These are phyloP conservation scores for Eumerus sabulonum DNA, from an alignment of 2,888 invertebrate genomes.

Conservation along the genomic window DNA sequence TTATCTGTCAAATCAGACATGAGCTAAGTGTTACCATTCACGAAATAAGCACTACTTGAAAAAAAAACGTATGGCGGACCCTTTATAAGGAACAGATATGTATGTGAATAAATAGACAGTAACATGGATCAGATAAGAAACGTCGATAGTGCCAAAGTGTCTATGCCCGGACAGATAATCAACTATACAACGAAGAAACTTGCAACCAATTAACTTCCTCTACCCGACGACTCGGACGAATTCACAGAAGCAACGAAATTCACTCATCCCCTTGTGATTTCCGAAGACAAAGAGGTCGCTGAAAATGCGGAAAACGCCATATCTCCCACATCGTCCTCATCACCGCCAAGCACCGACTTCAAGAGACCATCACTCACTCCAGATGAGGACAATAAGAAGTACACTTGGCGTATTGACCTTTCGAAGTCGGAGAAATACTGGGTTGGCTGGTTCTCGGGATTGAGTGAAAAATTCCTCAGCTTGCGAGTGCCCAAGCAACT, in stretches of 20 bases:
- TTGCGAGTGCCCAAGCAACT: slow-evolving; percentile 86
- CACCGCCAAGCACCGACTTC: slow-evolving; percentile 71
- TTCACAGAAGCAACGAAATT: slow-evolving; percentile 73
- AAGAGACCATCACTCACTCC: slow-evolving; percentile 74
- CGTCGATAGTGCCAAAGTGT: slow-evolving; percentile 94
- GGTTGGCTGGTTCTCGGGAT: slow-evolving; percentile 97
- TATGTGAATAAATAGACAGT: too few species aligned
- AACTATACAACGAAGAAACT: slow-evolving; percentile 85
- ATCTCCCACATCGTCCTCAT: slow-evolving; percentile 45
- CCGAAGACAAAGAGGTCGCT: slow-evolving; percentile 78
- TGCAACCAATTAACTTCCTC: slow-evolving; percentile 85
- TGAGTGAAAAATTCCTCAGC: slow-evolving; percentile 88
- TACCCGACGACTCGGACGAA: slow-evolving; percentile 73
- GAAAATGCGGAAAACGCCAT: slow-evolving; percentile 62
- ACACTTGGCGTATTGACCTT: slow-evolving; percentile 96
- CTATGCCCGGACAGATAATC: slow-evolving; percentile 97
- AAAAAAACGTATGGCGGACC: too few species aligned
- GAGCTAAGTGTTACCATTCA: too few species aligned
- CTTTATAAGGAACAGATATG: too few species aligned
- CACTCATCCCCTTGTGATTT: slow-evolving; percentile 78
- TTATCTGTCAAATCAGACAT: too few species aligned
- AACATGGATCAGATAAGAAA: slow-evolving; percentile 97
- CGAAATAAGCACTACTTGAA: too few species aligned
- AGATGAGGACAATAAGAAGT: slow-evolving; percentile 78
- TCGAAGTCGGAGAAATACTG: slow-evolving; percentile 94